Evolutionary conservation across 30 jellyfish, hydroid and myxozoan genomes (phyloP), one percentile per base, ranked within the genome.

Genomic region (Hydra vulgaris): DNA sequence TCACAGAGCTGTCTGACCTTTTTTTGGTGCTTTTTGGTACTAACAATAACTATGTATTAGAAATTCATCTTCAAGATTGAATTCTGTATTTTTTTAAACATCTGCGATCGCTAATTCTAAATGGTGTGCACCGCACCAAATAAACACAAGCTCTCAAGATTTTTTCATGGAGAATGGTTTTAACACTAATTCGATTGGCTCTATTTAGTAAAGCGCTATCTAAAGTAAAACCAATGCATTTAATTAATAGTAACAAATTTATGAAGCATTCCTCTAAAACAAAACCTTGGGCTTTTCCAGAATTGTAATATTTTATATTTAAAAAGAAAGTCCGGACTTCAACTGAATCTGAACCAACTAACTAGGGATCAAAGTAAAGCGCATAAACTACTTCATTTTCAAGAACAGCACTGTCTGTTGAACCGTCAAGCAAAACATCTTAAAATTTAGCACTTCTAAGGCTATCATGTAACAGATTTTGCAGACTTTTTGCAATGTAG

Each of bases 21-120:
- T 56, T n/a, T 56, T 56, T 15, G 71, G 71, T 15, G 71, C 71
- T 56, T 56, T 56, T n/a, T n/a, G 71, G 71, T 56, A 56, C n/a
- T 15, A 56, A n/a, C n/a, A 56, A 56, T 15, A 56, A n/a, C 71
- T 56, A n/a, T n/a, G n/a, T n/a, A n/a, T n/a, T n/a, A n/a, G n/a
- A n/a, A n/a, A n/a, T n/a, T n/a, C n/a, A n/a, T 56, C 71, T 15
- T 15, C n/a, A 17, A 56, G 18, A 56, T 56, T n/a, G n/a, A 56
- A 56, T 15, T 15, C 71, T 15, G 71, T 56, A 56, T 56, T n/a
- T 56, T 56, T 56, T n/a, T 15, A 56, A 15, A n/a, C 71, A 56
- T 15, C 71, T 15, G n/a, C 71, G 17, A 56, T 56, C n/a, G 71
- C 71, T 56, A 56, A 56, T 56, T 56, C 17, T n/a, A 56, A 56